These are phyloP conservation scores for Protaetia brevitarsis DNA, from an alignment of 1,140 invertebrate genomes.

Conservation along the genomic window DNA sequence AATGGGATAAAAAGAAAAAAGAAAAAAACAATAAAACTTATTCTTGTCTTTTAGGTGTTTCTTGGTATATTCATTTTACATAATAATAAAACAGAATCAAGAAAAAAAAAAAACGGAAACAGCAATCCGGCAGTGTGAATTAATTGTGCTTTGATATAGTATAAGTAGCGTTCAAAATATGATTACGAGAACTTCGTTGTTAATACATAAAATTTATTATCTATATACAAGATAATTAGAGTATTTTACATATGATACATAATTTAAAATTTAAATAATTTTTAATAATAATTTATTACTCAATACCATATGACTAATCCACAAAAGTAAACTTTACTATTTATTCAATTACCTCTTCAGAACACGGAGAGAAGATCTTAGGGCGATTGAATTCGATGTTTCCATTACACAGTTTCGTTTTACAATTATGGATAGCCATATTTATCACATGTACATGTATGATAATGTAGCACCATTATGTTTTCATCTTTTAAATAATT, in stretches of 20 bases:
- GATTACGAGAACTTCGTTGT: constrained; percentile 10
- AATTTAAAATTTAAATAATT: constrained; percentile 28
- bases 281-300: constrained; percentile 29
- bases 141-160: neutral
- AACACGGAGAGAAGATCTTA: neutral
- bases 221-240: constrained; percentile 17
- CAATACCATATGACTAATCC: constrained; percentile 26
- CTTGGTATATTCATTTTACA: neutral
- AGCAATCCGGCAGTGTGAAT: constrained; percentile 1
- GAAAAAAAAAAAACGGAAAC: neutral
- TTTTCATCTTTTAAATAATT: constrained; percentile 23
- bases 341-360: neutral
- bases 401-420: too few relatives aligned
- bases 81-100: neutral
- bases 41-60: neutral
- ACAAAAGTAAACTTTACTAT: neutral
- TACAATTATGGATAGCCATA: constrained; percentile 26
- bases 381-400: too few relatives aligned
- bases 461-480: constrained; percentile 29
- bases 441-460: constrained; percentile 27
- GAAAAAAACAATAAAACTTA: neutral
- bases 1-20: too few relatives aligned
- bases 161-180: constrained; percentile 9
- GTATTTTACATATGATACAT: constrained; percentile 28
- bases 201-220: constrained; percentile 19